A percentile compares a stretch with the other conserved stretches of the same genome.
phyloP scores from a whole-genome alignment of 2,113 vertebrate species.

The Empidonax traillii region DNA sequence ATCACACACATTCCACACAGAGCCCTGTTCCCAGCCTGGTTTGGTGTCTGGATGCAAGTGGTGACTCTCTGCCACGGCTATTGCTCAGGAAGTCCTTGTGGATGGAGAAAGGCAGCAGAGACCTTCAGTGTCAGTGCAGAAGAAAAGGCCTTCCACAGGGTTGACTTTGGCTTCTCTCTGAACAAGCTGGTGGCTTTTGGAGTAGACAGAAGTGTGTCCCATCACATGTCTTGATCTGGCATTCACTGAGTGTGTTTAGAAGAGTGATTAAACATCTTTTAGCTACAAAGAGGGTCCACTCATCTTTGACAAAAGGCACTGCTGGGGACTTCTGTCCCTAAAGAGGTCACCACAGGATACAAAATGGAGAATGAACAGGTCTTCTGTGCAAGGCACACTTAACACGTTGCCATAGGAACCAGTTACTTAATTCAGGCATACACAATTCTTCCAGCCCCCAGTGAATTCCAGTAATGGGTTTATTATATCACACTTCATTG shows the following conservation, averaged over 20 bases:
- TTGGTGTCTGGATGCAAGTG: background rate
- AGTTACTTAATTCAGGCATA: constrained; percentile 64
- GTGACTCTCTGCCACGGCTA: background rate
- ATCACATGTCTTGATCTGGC: background rate
- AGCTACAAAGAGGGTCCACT: background rate
- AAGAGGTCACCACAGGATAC: constrained; percentile 56
- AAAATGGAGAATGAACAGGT: constrained; percentile 31
- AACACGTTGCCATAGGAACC: constrained; percentile 62
- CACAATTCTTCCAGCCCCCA: constrained; percentile 54
- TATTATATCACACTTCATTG: constrained; percentile 69
- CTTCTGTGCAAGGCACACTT: constrained; percentile 50
- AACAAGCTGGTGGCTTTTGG: background rate
- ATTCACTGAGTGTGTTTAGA: background rate
- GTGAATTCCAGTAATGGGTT: constrained; percentile 70
- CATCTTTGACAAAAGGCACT: constrained; percentile 37
- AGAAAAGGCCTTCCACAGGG: background rate
- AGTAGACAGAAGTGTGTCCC: background rate
- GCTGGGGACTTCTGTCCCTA: constrained; percentile 43
- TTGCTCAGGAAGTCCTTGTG: background rate
- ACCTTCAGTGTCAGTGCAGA: background rate
- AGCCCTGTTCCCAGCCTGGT: background rate
- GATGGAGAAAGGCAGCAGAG: background rate
- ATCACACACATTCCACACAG: background rate
- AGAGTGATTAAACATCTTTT: constrained; percentile 2
- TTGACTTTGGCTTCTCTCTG: background rate